A percentile compares a stretch with the other conserved stretches of the same genome.
Evolutionary conservation across 1,140 invertebrate species (phyloP).

Genomic region (Phenacoccus solenopsis): DNA sequence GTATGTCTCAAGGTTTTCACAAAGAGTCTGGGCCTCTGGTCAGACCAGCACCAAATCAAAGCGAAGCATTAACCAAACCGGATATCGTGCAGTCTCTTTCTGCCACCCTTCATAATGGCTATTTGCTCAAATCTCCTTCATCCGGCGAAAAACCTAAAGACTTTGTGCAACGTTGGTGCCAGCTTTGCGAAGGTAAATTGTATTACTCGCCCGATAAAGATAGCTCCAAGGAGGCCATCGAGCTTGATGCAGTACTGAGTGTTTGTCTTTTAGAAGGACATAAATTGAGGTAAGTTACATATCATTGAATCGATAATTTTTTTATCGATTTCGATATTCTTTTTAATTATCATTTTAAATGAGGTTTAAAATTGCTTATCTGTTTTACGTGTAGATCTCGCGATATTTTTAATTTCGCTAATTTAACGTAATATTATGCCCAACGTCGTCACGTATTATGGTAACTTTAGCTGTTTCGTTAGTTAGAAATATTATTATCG

Average conservation of each 20-base stretch:
- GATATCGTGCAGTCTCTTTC: conserved; percentile 26
- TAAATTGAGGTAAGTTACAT: conserved; percentile 38
- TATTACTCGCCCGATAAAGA: conserved; percentile 41
- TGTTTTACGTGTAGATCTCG: too few species aligned
- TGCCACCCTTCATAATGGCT: conserved; percentile 32
- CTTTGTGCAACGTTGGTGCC: conserved; percentile 38
- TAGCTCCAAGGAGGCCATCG: conserved; percentile 42
- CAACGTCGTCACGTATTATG: too few species aligned
- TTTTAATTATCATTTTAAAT: too few species aligned
- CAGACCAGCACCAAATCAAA: neutral
- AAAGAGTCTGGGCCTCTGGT: neutral
- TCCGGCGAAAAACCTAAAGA: conserved; percentile 38
- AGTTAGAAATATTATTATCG: too few species aligned
- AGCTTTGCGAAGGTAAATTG: conserved; percentile 40
- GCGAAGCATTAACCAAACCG: conserved; percentile 29
- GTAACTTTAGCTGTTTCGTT: too few species aligned
- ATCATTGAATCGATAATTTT: too few species aligned
- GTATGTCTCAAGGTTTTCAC: neutral
- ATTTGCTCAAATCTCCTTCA: conserved; percentile 32
- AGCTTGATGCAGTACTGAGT: conserved; percentile 42
- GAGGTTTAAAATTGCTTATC: too few species aligned
- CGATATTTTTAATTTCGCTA: too few species aligned
- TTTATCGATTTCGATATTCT: too few species aligned
- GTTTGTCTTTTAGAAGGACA: conserved; percentile 47
- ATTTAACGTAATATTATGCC: too few species aligned